These are phyloP conservation scores for Fragum sueziense DNA, from an alignment of 2,888 invertebrate species.

Conservation along the genomic window DNA sequence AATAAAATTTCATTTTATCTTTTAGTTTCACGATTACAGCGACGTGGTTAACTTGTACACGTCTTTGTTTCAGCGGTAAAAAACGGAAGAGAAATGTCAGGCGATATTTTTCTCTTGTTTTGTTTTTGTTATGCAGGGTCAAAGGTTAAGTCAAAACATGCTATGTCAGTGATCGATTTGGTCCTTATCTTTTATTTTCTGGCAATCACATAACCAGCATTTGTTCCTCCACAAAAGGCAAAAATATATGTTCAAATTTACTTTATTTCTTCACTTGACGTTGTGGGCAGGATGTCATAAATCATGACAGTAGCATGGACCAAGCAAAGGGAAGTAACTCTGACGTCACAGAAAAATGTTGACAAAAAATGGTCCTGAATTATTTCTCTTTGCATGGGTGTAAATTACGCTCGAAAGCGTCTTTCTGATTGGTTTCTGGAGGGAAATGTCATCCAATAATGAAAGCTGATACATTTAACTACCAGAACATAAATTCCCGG, in stretches of 20 bases:
- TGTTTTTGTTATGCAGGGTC: conserved; percentile 9
- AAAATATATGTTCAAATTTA: not conserved
- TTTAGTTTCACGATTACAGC: not conserved
- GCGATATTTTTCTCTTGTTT: conserved; percentile 14
- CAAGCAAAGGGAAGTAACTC: no score
- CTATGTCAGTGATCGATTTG: not conserved
- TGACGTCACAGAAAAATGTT: no score
- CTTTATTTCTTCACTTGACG: not conserved
- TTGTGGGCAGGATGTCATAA: not conserved
- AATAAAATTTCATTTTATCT: not conserved
- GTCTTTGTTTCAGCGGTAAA: not conserved
- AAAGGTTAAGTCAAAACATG: conserved; percentile 6
- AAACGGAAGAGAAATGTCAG: conserved; percentile 7
- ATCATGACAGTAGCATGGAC: not conserved
- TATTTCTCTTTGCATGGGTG: no score
- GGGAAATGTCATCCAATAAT: no score
- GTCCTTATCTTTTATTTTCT: not conserved
- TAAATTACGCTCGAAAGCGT: no score
- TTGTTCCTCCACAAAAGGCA: not conserved
- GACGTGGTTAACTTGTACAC: not conserved
- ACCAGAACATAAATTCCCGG: no score
- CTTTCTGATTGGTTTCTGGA: no score
- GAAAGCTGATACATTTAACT: no score
- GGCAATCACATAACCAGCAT: not conserved
- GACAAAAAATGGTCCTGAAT: no score